A percentile compares a stretch with the other conserved stretches of the same genome.
Conservation (phyloP, 2,888 invertebrate genomes). For the Petrolisthes manimaculis region DNA sequence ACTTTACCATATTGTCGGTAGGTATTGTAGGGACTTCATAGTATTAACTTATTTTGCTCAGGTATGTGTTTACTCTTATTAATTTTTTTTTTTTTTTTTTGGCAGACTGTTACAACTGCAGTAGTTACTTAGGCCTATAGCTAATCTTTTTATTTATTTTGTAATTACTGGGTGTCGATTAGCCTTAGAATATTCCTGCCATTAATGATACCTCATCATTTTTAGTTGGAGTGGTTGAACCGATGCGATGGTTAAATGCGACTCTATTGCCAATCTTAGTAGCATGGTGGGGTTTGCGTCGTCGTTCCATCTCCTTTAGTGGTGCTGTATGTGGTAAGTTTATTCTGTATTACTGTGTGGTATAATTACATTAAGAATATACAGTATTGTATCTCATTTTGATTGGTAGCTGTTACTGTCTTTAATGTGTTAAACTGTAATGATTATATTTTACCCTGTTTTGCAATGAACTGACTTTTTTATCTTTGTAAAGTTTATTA, state of each 20-base stretch:
- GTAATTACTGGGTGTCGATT: neutral
- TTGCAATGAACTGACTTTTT: too few relatives aligned
- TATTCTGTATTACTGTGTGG: neutral
- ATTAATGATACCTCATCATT: constrained; percentile 68
- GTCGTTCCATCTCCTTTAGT: constrained; percentile 42
- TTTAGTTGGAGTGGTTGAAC: constrained; percentile 34
- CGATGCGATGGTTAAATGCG: constrained; percentile 38
- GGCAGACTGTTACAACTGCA: too few relatives aligned
- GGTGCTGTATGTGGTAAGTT: constrained; percentile 46
- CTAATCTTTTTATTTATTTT: neutral
- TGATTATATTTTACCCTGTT: neutral
- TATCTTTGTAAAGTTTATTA: too few relatives aligned
- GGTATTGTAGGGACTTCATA: too few relatives aligned
- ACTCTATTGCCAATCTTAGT: constrained; percentile 41
- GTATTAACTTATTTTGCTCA: too few relatives aligned
- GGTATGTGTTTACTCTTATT: too few relatives aligned
- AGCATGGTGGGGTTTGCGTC: constrained; percentile 43
- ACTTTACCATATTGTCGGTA: too few relatives aligned
- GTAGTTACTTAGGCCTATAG: neutral
- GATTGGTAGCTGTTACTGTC: neutral
- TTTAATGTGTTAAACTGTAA: neutral
- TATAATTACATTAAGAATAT: neutral
- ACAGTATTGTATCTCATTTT: neutral
- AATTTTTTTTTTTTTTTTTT: too few relatives aligned
- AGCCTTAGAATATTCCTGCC: constrained; percentile 31